These are phyloP conservation scores for Watsonalla cultraria DNA, from an alignment of 2,888 invertebrate genomes.

Conservation along the genomic window DNA sequence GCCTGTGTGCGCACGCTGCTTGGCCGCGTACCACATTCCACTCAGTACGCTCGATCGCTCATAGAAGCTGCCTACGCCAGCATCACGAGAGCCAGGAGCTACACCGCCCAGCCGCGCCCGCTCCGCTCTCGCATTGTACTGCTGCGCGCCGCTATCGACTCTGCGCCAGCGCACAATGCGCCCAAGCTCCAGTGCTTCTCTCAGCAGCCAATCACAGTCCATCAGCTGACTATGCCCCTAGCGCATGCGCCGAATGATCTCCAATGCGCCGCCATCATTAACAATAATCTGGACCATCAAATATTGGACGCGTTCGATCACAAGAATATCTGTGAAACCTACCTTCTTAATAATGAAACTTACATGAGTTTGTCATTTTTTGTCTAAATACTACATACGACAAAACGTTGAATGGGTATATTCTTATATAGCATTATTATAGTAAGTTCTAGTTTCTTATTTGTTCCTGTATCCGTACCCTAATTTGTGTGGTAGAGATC, in stretches of 20 bases:
- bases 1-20: constrained; percentile 27
- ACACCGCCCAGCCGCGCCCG: constrained; percentile 12
- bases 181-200: constrained; percentile 24
- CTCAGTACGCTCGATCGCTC: constrained; percentile 40
- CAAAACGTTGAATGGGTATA: too few relatives aligned
- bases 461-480: too few relatives aligned
- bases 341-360: constrained; percentile 27
- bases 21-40: constrained; percentile 41
- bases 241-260: constrained; percentile 29
- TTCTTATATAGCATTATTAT: too few relatives aligned
- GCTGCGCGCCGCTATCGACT: constrained; percentile 17
- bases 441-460: too few relatives aligned
- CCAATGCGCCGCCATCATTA: constrained; percentile 37
- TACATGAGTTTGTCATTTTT: constrained; percentile 17
- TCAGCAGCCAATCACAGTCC: constrained; percentile 21
- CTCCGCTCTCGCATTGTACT: constrained; percentile 34
- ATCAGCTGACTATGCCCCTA: constrained; percentile 33
- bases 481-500: too few relatives aligned
- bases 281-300: constrained; percentile 32
- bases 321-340: constrained; percentile 44
- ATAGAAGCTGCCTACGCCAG: constrained; percentile 36
- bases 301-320: constrained; percentile 31
- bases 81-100: constrained; percentile 19
- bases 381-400: too few relatives aligned
- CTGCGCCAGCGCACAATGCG: neutral